Evolutionary conservation across 1,140 invertebrate species (phyloP), one percentile per base, ranked within the genome.

Genomic region (Drosophila pectinifera): DNA sequence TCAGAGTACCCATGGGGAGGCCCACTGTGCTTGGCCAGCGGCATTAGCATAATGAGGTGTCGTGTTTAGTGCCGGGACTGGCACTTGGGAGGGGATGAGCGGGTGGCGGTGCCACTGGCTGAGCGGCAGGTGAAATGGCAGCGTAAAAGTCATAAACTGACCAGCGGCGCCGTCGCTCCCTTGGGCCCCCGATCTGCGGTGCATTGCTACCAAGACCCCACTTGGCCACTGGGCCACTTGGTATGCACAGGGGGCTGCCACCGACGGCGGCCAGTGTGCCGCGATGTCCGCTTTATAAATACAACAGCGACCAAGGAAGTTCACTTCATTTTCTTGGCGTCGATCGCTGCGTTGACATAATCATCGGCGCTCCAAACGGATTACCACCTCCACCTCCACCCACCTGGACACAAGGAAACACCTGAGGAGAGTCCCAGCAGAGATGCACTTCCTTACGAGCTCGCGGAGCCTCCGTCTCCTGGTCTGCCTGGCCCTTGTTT

Each of bases 251-350:
- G 59, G 61, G 24, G 57, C 14, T 5, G 2, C 14, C 18, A 31
- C 18, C 20, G 48, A 46, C 79, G 61, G 61, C 22, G 55, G 55
- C 57, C 34, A 46, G 42, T 31, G 42, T 67, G 59, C 46, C 20
- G 43, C 63, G 83, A 79, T 75, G 61, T 73, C 63, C 89, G 89
- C 90, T 91, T 91, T 90, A 91, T 91, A 91, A 91, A 91, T 91
- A 91, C 90, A 91, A 81, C 83, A 91, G 70, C 73, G 28, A 76
- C 75, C 74, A 80, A 85, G 90, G 90, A 91, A 91, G 90, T 91
- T 84, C 73, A 80, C 89, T 91, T 91, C 81, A 91, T 91, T 91
- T 79, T 88, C 64, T 73, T 79, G 77, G 62, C 70, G 84, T 68
- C 80, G 45, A 79, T 68, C 70, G 83, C 74, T 68, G 73, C 73